Evolutionary conservation across 2,113 vertebrate genomes (phyloP).

Genomic region (Cephalopterus ornatus): DNA sequence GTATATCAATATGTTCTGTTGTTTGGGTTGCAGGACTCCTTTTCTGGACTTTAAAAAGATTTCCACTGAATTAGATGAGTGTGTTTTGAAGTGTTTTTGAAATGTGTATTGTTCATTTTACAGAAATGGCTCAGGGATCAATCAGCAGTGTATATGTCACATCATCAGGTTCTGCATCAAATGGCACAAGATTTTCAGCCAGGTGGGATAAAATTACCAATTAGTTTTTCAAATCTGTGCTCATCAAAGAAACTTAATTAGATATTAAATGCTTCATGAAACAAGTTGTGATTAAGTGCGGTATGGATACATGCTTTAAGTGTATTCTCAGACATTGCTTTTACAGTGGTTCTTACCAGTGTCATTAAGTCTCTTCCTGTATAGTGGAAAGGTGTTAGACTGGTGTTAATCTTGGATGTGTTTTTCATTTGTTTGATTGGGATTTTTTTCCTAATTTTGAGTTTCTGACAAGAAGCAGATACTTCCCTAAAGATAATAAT

Average conservation of each 20-base stretch:
- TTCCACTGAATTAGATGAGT: neutral
- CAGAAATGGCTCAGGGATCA: constrained; percentile 98
- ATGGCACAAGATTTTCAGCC: constrained; percentile 88
- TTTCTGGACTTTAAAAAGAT: neutral
- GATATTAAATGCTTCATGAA: neutral
- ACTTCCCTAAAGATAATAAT: neutral
- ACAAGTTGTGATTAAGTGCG: neutral
- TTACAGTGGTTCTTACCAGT: neutral
- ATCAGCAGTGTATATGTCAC: constrained; percentile 91
- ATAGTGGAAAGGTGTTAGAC: neutral
- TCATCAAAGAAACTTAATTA: neutral
- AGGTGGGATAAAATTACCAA: constrained; percentile 73
- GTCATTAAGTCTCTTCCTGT: neutral
- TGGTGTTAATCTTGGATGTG: neutral
- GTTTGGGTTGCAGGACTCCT: neutral
- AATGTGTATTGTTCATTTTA: neutral
- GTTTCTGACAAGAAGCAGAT: neutral
- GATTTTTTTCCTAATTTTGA: neutral
- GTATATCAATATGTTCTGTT: neutral
- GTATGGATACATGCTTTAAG: neutral
- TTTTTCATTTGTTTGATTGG: neutral
- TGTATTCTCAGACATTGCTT: neutral
- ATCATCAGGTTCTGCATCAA: constrained; percentile 84
- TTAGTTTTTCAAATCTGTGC: neutral
- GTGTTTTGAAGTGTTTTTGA: neutral